A percentile compares a stretch with the other conserved stretches of the same genome.
Conservation (phyloP, 2,888 invertebrate genomes). For the Rapana venosa region DNA sequence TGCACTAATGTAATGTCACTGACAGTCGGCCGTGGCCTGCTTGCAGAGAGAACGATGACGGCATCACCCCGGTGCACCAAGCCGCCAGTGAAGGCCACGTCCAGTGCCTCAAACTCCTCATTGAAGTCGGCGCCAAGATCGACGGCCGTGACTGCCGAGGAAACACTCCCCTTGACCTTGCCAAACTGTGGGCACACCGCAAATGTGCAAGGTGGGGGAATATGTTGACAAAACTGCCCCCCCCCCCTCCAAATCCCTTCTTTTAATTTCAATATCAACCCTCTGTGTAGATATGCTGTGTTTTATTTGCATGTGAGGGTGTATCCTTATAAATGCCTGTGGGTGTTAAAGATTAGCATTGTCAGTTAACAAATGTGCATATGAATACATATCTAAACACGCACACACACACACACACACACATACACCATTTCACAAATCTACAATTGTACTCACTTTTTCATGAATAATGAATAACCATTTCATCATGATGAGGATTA, state of each 20-base stretch:
- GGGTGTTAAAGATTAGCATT: neutral
- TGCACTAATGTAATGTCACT: too few species aligned
- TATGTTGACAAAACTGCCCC: too few species aligned
- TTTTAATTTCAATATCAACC: too few species aligned
- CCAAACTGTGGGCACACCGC: constrained; percentile 78
- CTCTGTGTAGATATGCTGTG: neutral
- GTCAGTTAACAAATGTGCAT: neutral
- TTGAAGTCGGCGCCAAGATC: constrained; percentile 73
- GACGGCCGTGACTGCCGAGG: constrained; percentile 73
- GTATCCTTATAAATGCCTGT: neutral
- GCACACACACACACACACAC: neutral
- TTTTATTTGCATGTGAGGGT: neutral
- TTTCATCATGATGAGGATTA: too few species aligned
- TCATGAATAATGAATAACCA: too few species aligned
- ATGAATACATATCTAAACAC: neutral
- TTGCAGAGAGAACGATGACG: constrained; percentile 75
- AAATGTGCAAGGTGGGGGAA: constrained; percentile 75
- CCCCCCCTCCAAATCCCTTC: too few species aligned
- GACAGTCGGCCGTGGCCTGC: too few species aligned
- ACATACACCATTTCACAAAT: neutral
- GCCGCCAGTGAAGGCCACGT: constrained; percentile 78
- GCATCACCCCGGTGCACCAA: constrained; percentile 77
- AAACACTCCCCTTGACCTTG: constrained; percentile 78
- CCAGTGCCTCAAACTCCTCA: constrained; percentile 75
- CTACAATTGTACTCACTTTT: too few species aligned